Evolutionary conservation across 2,797 vertebrate species (phyloP), one percentile per base, ranked within the genome.

Genomic region (Moxostoma hubbsi): DNA sequence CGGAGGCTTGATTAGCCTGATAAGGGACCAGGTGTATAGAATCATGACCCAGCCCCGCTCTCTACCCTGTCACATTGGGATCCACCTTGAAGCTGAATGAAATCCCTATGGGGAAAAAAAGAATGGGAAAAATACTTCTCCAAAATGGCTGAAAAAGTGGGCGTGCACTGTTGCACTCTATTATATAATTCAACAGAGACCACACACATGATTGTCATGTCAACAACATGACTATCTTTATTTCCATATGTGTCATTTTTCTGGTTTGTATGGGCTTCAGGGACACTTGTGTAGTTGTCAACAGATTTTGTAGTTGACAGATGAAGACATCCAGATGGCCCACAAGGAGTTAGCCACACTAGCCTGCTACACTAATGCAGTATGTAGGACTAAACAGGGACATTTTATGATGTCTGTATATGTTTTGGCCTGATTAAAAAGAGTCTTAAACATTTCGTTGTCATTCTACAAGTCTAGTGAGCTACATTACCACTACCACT

Each of bases 271-370:
- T n/a, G 84, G 82, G 84, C 83, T 76, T 79, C 53, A 75, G 76
- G 59, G 54, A 68, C 63, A 49, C 45, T 79, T 79, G 62, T 50
- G 53, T 73, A 73, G 69, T 66, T 65, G 61, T 58, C 45, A 6
- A 61, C 54, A 55, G 66, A 43, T 74, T 82, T 84, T 69, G 68
- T 10, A 66, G 74, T 80, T 88, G 91, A 92, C 89, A 90, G 84
- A 86, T 91, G 92, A 93, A 89, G 89, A 89, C 82, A 86, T 79
- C 86, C 91, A 91, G 91, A 89, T 81, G 13, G 85, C 87, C 15
- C 3, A 10, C 64, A 24, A 64, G 84, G 81, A 84, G 16, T 49
- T 74, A 84, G 86, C 87, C 82, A 57, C 87, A 88, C 82, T 86
- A 78, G 87, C 83, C 43, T 61, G 77, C 80, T 84, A 71, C 78